A percentile compares a stretch with the other conserved stretches of the same genome.
phyloP scores from a whole-genome alignment of 92 coral and sea anemone genomes.

The Heteractis magnifica region DNA sequence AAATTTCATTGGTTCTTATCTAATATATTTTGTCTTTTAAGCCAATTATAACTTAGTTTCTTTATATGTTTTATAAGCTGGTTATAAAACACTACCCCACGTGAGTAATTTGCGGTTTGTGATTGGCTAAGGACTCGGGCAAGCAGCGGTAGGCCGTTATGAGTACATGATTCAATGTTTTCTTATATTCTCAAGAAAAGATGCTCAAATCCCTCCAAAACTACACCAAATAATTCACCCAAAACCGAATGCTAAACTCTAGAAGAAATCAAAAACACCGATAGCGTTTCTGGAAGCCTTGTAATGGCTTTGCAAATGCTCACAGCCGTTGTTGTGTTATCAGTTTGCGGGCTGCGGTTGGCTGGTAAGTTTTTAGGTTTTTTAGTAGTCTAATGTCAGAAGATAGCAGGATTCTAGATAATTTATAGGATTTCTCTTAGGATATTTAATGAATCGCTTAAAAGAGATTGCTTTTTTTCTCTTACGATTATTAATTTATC shows the following conservation, averaged over 20 bases:
- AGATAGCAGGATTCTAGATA: slow-evolving; percentile 13
- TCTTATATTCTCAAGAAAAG: slow-evolving; percentile 18
- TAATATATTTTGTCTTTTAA: neutral
- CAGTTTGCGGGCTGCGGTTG: slow-evolving; percentile 48
- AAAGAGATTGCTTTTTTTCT: neutral
- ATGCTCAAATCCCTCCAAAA: slow-evolving; percentile 21
- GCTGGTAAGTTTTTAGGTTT: slow-evolving; percentile 34
- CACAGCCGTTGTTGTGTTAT: slow-evolving; percentile 26
- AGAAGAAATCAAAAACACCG: neutral
- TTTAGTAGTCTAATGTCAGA: slow-evolving; percentile 21
- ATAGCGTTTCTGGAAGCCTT: slow-evolving; percentile 12
- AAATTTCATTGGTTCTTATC: neutral
- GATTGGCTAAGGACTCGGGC: slow-evolving; percentile 12
- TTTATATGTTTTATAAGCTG: neutral
- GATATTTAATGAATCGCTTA: neutral
- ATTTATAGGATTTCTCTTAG: slow-evolving; percentile 26
- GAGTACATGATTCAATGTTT: slow-evolving; percentile 37
- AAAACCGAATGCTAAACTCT: slow-evolving; percentile 13
- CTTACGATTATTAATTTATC: neutral
- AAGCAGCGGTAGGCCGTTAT: slow-evolving; percentile 35
- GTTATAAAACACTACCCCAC: neutral
- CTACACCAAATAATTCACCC: neutral
- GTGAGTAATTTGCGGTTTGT: slow-evolving; percentile 21
- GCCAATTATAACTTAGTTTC: slow-evolving; percentile 13
- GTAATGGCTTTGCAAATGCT: slow-evolving; percentile 33